phyloP scores from a whole-genome alignment of 2,888 invertebrate genomes.

The Sinopyrophorus schimmeli region DNA sequence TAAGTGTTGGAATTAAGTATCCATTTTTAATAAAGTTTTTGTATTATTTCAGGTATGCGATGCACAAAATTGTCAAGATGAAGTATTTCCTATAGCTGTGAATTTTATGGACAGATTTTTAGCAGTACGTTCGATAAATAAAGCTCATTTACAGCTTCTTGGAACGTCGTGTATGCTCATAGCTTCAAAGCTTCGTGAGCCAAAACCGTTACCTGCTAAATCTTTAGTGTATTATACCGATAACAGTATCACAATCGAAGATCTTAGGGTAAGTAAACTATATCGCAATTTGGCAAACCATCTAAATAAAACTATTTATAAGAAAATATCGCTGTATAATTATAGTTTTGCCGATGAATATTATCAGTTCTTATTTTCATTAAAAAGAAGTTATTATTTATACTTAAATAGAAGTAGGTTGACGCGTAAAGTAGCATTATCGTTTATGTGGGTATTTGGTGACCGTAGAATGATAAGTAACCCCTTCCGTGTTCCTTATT shows the following conservation, averaged over 20 bases:
- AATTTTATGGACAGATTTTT: slow-evolving; percentile 94
- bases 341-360: slow-evolving; percentile 6
- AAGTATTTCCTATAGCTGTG: slow-evolving; percentile 90
- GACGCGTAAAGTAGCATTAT: slow-evolving; percentile 30
- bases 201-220: slow-evolving; percentile 77
- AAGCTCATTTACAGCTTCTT: slow-evolving; percentile 86
- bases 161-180: slow-evolving; percentile 91
- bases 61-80: slow-evolving; percentile 89
- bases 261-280: slow-evolving; percentile 83
- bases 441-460: slow-evolving; percentile 30
- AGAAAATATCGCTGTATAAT: slow-evolving; percentile 1
- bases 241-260: slow-evolving; percentile 83
- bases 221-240: slow-evolving; percentile 91
- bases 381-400: slow-evolving; percentile 18
- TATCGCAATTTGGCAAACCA: too few relatives aligned
- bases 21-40: slow-evolving; percentile 4
- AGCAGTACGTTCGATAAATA: slow-evolving; percentile 78
- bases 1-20: not conserved
- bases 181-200: slow-evolving; percentile 91
- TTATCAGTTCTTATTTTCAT: slow-evolving; percentile 13
- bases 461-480: slow-evolving; percentile 31
- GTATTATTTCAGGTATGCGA: slow-evolving; percentile 80
- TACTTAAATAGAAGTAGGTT: slow-evolving; percentile 22
- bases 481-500: slow-evolving; percentile 34
- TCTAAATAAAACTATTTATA: too few relatives aligned